Base-by-base conservation (phyloP, 2,888 invertebrate genomes). In the Perithous albicinctus region DNA sequence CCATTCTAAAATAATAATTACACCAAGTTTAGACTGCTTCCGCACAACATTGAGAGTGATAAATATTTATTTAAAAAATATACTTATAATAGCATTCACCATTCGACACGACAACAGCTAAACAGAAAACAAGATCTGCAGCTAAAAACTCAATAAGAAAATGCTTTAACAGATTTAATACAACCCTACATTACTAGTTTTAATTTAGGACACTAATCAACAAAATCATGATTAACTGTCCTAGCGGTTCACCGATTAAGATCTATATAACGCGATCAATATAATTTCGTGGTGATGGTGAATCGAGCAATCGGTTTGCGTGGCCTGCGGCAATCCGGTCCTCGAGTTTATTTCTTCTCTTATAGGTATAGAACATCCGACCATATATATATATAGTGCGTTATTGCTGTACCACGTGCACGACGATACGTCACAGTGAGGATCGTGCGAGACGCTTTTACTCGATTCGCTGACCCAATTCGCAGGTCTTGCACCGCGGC, bases 381-480 rank as follows among this genome's bases (percentile, higher is more conserved):
- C 3, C 15, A 23, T 46, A 5, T 63, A 23, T 20, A 38, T 20
- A 38, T 38, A 20, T 35, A 15, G n/a, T 46, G 51, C 46, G 29
- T 20, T 35, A n/a, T 15, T 41, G 15, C 46, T 23, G n/a, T n/a
- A 61, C 35, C 18, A 61, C 59, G 59, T 61, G 41, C 8, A 56
- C 18, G 23, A 59, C 41, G 38, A 32, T 54, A 43, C 5, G 26
- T 7, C 41, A n/a, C 43, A 23, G 35, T 15, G 18, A 51, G 20
- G 41, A 59, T 20, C 46, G 66, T 56, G 35, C 56, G 64, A 43
- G 73, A 41, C 56, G 66, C 51, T 78, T 73, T 48, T 74, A 38
- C 73, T 63, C 85, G 85, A 84, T 85, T 87, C 85, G 78, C 51
- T 86, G 87, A 87, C 87, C 88, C 70, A 83, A 84, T 87, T 88